Conservation (phyloP, 1,140 invertebrate genomes). For the Heliconius melpomene region DNA sequence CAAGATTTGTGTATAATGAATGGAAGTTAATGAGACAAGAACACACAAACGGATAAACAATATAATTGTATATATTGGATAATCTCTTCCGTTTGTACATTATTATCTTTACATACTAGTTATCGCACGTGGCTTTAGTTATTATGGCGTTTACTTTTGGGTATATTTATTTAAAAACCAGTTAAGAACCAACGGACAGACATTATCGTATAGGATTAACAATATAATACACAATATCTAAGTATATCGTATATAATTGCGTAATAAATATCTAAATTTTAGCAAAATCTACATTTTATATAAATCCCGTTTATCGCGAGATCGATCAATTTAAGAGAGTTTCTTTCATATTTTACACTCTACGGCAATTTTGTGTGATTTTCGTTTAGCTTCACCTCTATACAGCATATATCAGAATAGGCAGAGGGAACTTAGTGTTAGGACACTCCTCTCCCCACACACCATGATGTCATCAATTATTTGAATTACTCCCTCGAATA, state of each 20-base stretch:
- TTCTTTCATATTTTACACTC: not conserved
- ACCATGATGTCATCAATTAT: too few relatives aligned
- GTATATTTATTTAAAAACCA: not conserved
- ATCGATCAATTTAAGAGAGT: not conserved
- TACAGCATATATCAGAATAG: too few relatives aligned
- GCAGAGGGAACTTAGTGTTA: too few relatives aligned
- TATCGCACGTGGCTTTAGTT: not conserved
- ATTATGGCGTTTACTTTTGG: too few relatives aligned
- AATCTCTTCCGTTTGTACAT: not conserved
- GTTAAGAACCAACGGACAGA: constrained; percentile 13
- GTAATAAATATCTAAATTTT: constrained; percentile 53
- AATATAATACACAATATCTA: not conserved
- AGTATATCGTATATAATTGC: constrained; percentile 2
- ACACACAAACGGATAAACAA: not conserved
- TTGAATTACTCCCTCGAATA: too few relatives aligned
- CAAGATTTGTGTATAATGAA: not conserved
- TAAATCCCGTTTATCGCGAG: not conserved
- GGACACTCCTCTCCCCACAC: too few relatives aligned
- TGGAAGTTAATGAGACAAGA: constrained; percentile 2
- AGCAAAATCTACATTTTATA: constrained; percentile 59
- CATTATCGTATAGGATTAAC: constrained; percentile 10
- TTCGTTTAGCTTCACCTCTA: too few relatives aligned
- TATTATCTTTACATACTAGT: not conserved
- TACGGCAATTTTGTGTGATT: not conserved
- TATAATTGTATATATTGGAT: not conserved